phyloP scores from a whole-genome alignment of 1,140 invertebrate species.

The Centruroides sculpturatus region DNA sequence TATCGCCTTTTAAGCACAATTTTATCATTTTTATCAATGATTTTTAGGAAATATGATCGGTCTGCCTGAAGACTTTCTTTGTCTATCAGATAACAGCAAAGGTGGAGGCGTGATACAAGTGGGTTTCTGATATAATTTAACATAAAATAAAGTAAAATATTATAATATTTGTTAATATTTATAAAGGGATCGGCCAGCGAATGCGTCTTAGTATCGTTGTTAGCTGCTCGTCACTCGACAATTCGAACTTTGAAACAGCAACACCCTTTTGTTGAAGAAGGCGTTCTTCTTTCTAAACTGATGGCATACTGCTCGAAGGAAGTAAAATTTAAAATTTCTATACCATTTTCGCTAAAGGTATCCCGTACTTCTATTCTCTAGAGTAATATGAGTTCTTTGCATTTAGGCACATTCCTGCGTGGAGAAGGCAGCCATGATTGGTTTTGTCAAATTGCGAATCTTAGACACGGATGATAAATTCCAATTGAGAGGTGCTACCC shows the following conservation, averaged over 20 bases:
- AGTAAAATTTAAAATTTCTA: slow-evolving; percentile 22
- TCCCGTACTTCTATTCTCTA: no score
- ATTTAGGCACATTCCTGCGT: slow-evolving; percentile 96
- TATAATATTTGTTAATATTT: no score
- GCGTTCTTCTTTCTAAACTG: slow-evolving; percentile 79
- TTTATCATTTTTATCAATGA: not conserved
- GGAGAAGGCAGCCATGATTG: slow-evolving; percentile 98
- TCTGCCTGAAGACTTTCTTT: slow-evolving; percentile 39
- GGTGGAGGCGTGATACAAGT: slow-evolving; percentile 45
- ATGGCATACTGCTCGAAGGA: slow-evolving; percentile 68
- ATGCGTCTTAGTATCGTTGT: slow-evolving; percentile 85
- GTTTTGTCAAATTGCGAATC: slow-evolving; percentile 91
- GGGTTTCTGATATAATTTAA: not conserved
- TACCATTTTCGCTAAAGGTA: no score
- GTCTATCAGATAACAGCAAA: slow-evolving; percentile 30
- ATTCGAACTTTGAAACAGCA: slow-evolving; percentile 78
- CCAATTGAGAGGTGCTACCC: slow-evolving; percentile 69
- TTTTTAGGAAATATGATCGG: slow-evolving; percentile 36
- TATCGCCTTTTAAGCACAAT: not conserved
- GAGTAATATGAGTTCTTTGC: slow-evolving; percentile 28
- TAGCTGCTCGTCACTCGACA: slow-evolving; percentile 86
- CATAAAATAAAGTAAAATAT: no score
- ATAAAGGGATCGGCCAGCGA: slow-evolving; percentile 89
- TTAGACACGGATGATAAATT: slow-evolving; percentile 91
- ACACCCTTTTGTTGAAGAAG: slow-evolving; percentile 86